Conservation (phyloP, 2,113 vertebrate genomes). For the Halcyon senegalensis region DNA sequence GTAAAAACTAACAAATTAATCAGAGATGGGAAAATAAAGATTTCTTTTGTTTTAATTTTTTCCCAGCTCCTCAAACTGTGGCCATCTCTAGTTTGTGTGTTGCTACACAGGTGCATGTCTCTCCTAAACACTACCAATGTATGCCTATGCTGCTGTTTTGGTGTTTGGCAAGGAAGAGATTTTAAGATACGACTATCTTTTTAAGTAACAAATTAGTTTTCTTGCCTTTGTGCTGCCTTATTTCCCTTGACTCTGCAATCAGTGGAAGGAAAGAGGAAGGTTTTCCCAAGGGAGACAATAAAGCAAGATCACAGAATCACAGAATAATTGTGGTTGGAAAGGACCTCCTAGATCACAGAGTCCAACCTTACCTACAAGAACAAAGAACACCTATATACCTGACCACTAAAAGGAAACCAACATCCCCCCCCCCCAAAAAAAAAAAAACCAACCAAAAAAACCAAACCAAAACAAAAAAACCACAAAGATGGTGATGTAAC, state of each 20-base stretch:
- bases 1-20: background rate
- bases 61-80: background rate
- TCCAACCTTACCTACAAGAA: no score
- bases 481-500: background rate
- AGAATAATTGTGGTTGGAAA: no score
- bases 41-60: background rate
- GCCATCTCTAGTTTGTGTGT: background rate
- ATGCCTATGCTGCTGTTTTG: background rate
- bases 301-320: background rate
- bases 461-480: no score
- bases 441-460: no score
- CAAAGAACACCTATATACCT: no score
- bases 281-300: background rate
- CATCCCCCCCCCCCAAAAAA: no score
- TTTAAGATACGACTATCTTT: background rate
- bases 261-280: background rate
- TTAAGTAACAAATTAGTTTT: background rate
- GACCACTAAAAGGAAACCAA: no score
- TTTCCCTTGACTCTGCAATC: background rate
- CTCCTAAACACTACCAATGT: background rate
- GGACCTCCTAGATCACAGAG: no score
- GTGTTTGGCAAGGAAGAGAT: background rate
- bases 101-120: background rate
- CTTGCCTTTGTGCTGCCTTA: background rate
- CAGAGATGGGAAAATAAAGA: background rate